These are phyloP conservation scores for Oscheius sp. DNA, from an alignment of 2,888 invertebrate genomes.

Conservation along the genomic window DNA sequence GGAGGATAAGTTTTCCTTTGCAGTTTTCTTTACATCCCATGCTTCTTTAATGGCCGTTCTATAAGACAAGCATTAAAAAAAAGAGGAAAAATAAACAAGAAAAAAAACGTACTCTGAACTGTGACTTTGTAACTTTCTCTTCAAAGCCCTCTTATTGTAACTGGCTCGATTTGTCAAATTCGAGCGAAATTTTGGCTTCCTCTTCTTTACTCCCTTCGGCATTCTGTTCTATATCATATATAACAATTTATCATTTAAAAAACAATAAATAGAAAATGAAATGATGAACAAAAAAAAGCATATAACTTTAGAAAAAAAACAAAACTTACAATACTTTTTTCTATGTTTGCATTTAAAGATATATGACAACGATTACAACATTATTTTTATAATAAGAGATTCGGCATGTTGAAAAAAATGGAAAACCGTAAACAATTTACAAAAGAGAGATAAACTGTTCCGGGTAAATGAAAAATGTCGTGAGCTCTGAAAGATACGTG, in stretches of 20 bases:
- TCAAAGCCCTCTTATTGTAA: conserved; percentile 34
- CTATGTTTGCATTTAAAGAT: too few species aligned
- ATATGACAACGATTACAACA: not conserved
- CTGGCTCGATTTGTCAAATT: conserved; percentile 38
- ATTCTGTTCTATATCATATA: conserved; percentile 36
- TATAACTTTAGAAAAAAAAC: not conserved
- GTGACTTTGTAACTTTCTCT: conserved; percentile 30
- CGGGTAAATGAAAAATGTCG: too few species aligned
- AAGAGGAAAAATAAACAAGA: not conserved
- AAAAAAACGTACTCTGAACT: conserved; percentile 25
- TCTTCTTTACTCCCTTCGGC: conserved; percentile 46
- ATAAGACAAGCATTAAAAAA: too few species aligned
- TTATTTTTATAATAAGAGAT: not conserved
- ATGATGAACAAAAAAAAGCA: conserved; percentile 15
- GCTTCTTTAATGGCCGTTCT: conserved; percentile 47
- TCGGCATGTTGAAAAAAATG: too few species aligned
- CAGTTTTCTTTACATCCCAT: conserved; percentile 52
- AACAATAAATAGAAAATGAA: conserved; percentile 6
- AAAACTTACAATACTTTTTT: not conserved
- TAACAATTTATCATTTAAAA: too few species aligned
- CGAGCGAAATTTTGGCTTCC: conserved; percentile 31
- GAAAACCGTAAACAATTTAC: too few species aligned
- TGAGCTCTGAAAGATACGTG: too few species aligned
- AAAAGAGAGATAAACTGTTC: too few species aligned
- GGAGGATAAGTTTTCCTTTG: conserved; percentile 46